Evolutionary conservation across 2,113 vertebrate genomes (phyloP).

Genomic region (Brachypodius melanocephalos): DNA sequence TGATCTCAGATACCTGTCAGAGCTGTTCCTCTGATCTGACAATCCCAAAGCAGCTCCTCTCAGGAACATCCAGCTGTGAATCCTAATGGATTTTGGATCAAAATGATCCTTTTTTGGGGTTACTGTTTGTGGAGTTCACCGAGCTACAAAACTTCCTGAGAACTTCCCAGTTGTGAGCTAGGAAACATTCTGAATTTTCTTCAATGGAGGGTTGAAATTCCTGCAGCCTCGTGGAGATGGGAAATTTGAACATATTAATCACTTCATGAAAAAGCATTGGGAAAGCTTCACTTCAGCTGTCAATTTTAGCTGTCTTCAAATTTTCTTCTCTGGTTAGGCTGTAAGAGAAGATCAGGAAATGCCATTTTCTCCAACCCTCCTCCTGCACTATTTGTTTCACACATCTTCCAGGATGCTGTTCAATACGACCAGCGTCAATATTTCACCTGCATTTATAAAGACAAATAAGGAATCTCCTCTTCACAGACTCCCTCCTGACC

Average conservation of each 20-base stretch:
- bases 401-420: not conserved
- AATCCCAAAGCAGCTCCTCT: not conserved
- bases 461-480: not conserved
- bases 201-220: not conserved
- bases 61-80: not conserved
- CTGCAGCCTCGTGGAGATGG: not conserved
- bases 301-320: not conserved
- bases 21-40: not conserved
- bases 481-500: not conserved
- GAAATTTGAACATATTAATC: not conserved
- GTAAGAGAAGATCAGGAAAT: not conserved
- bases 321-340: not conserved
- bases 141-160: not conserved
- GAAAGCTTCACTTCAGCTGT: not conserved
- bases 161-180: rapidly evolving
- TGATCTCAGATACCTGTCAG: conserved; percentile 14
- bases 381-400: not conserved
- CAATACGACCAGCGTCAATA: not conserved
- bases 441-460: too few species aligned
- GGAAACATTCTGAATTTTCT: not conserved
- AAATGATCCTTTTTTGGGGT: not conserved
- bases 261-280: not conserved
- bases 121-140: not conserved
- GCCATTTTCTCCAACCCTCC: not conserved
- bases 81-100: not conserved